Conservation (phyloP, 2,113 vertebrate genomes). For the Zosterops hypoxanthus region DNA sequence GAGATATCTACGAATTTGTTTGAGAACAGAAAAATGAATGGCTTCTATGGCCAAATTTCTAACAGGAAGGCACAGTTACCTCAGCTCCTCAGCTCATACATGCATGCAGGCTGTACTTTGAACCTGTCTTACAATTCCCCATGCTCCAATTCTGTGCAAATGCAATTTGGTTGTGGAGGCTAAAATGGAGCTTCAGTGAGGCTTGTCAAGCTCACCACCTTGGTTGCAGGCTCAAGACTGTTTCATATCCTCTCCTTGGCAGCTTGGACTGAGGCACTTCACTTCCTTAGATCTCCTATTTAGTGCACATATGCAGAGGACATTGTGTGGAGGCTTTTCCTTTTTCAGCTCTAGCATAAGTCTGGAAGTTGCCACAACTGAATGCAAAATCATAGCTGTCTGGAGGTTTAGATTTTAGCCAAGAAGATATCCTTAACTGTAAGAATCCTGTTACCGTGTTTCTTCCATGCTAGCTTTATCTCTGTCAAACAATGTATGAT, state of each 20-base stretch:
- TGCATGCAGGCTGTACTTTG: background rate
- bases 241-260: background rate
- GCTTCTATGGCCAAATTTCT: background rate
- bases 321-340: background rate
- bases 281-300: background rate
- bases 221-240: fast-evolving
- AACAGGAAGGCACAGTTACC: fast-evolving
- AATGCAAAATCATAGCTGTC: background rate
- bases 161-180: background rate
- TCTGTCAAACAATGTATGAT: background rate
- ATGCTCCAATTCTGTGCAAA: background rate
- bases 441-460: background rate
- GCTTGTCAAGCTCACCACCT: background rate
- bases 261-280: background rate
- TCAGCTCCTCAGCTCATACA: background rate
- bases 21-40: background rate
- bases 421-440: background rate
- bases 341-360: background rate
- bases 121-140: background rate
- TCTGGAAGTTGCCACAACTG: background rate
- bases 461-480: background rate
- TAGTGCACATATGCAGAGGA: background rate
- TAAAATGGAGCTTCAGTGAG: background rate
- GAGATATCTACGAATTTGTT: background rate
- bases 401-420: background rate